Evolutionary conservation across 1,140 invertebrate species (phyloP).

Genomic region (Panagrolaimus sp.): DNA sequence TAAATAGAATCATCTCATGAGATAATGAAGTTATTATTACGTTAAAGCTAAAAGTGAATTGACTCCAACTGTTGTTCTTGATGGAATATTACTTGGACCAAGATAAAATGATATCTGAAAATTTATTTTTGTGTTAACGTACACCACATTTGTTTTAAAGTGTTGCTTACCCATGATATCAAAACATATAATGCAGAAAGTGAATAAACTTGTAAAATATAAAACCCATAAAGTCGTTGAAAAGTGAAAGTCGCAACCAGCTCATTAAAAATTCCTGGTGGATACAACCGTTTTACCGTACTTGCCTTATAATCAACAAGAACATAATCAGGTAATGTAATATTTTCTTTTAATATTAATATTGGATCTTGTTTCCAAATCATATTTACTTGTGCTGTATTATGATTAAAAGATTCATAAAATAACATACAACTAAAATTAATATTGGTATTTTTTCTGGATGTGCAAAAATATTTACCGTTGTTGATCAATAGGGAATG

Average conservation of each 20-base stretch:
- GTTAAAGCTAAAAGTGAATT: slow-evolving; percentile 48
- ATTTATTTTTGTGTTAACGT: slow-evolving; percentile 27
- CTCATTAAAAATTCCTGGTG: slow-evolving; percentile 56
- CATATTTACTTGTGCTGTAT: slow-evolving; percentile 53
- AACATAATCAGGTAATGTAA: slow-evolving; percentile 54
- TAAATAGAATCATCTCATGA: too few species aligned
- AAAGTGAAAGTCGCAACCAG: slow-evolving; percentile 57
- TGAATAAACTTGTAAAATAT: slow-evolving; percentile 21
- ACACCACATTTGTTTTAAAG: slow-evolving; percentile 6
- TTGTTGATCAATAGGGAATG: slow-evolving; percentile 57
- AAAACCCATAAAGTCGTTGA: slow-evolving; percentile 44
- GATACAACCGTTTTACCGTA: slow-evolving; percentile 39
- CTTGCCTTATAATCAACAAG: slow-evolving; percentile 53
- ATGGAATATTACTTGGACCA: slow-evolving; percentile 53
- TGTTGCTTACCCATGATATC: not conserved
- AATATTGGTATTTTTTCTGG: too few species aligned
- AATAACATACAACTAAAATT: slow-evolving; percentile 45
- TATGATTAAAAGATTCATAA: slow-evolving; percentile 57
- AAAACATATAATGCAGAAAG: not conserved
- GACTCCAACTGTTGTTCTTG: slow-evolving; percentile 57
- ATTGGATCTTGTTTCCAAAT: slow-evolving; percentile 54
- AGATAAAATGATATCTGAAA: slow-evolving; percentile 58
- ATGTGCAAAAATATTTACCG: not conserved
- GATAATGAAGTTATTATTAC: not conserved
- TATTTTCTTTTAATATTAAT: slow-evolving; percentile 50